Evolutionary conservation across 2,113 vertebrate species (phyloP).

Genomic region (Riparia riparia): DNA sequence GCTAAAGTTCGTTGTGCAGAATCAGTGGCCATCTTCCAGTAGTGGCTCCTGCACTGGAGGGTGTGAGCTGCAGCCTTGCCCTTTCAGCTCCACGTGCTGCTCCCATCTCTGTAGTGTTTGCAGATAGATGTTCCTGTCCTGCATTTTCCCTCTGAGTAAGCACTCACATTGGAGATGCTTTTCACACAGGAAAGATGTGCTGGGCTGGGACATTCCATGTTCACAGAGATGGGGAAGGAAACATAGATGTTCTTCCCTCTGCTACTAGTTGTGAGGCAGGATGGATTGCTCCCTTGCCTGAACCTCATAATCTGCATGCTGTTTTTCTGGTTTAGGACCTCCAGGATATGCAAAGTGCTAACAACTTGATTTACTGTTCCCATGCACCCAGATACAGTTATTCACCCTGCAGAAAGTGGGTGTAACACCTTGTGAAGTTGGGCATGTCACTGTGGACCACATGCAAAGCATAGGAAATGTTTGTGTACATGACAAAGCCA

Average conservation of each 20-base stretch:
- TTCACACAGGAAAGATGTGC: background rate
- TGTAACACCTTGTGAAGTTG: background rate
- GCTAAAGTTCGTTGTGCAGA: accelerated
- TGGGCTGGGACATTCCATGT: accelerated
- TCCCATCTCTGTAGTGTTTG: background rate
- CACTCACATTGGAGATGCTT: background rate
- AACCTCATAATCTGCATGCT: background rate
- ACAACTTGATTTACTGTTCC: background rate
- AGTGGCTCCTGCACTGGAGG: background rate
- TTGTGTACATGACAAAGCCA: background rate
- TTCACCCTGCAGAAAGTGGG: background rate
- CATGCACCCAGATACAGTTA: background rate
- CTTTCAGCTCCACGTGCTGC: accelerated
- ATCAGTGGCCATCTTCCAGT: background rate
- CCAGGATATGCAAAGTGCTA: background rate
- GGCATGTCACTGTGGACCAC: background rate
- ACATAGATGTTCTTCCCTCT: background rate
- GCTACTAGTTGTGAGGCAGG: background rate
- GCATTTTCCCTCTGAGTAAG: background rate
- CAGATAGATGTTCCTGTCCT: background rate
- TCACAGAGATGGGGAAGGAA: background rate
- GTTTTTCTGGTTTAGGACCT: background rate
- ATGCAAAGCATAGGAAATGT: background rate
- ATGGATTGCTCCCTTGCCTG: background rate
- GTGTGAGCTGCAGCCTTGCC: background rate